phyloP scores from a whole-genome alignment of 1,140 invertebrate species.

The Caenorhabditis latens region DNA sequence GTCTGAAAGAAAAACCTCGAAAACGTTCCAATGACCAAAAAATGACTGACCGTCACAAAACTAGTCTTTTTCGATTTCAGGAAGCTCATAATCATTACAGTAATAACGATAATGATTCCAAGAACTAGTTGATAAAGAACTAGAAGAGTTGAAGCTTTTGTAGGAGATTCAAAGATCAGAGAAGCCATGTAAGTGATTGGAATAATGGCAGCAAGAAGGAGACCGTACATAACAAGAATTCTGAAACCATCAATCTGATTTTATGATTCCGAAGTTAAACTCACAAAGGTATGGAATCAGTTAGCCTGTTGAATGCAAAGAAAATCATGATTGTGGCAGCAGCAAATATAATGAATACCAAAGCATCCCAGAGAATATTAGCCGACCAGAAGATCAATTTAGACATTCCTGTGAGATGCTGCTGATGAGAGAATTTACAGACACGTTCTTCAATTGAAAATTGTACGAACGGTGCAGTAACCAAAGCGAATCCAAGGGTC shows the following conservation, averaged over 20 bases:
- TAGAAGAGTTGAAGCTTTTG: slow-evolving; percentile 26
- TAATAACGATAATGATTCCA: not conserved
- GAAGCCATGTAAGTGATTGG: slow-evolving; percentile 63
- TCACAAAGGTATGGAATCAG: not conserved
- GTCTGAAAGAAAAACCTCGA: not conserved
- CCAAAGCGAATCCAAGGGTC: slow-evolving; percentile 42
- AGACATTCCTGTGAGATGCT: slow-evolving; percentile 62
- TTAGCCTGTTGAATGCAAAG: slow-evolving; percentile 8
- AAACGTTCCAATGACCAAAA: not conserved
- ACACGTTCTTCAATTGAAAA: slow-evolving; percentile 61
- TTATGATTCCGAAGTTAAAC: not conserved
- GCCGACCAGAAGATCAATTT: slow-evolving; percentile 52
- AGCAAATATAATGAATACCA: slow-evolving; percentile 55
- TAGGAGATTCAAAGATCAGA: slow-evolving; percentile 54
- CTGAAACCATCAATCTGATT: not conserved
- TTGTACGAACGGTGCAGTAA: slow-evolving; percentile 62
- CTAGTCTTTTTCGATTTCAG: not conserved
- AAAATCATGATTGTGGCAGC: not conserved
- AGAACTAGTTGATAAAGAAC: slow-evolving; percentile 2
- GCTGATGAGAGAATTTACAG: slow-evolving; percentile 65
- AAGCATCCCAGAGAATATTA: slow-evolving; percentile 19
- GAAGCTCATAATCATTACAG: not conserved
- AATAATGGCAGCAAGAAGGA: slow-evolving; percentile 59
- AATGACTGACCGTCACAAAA: not conserved
- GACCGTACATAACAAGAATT: slow-evolving; percentile 24